phyloP scores from a whole-genome alignment of 2,888 invertebrate genomes.

The Watsonalla binaria region DNA sequence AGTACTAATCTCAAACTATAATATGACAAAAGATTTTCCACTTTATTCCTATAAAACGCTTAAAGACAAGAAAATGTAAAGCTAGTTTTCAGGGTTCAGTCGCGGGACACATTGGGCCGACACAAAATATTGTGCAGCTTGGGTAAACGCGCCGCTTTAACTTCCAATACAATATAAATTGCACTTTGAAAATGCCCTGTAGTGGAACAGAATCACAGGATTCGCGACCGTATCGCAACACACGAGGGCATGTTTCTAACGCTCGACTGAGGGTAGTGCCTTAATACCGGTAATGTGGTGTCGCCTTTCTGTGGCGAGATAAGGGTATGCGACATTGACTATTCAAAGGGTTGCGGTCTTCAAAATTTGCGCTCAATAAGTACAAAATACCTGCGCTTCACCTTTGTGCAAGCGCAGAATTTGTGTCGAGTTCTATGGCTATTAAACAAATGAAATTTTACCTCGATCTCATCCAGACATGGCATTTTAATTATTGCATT shows the following conservation, averaged over 20 bases:
- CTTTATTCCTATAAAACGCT: constrained; percentile 55
- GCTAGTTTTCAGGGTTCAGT: constrained; percentile 49
- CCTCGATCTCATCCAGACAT: constrained; percentile 17
- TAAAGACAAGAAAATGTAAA: constrained; percentile 56
- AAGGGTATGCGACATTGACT: constrained; percentile 78
- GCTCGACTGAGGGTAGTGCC: constrained; percentile 40
- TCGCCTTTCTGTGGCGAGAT: constrained; percentile 77
- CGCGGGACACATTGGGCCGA: constrained; percentile 56
- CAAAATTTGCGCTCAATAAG: constrained; percentile 78
- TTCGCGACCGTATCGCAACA: constrained; percentile 52
- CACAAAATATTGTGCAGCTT: constrained; percentile 68
- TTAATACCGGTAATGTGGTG: constrained; percentile 78
- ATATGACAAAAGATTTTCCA: constrained; percentile 40
- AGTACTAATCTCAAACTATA: constrained; percentile 42
- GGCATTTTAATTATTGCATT: too few species aligned
- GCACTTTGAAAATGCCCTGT: constrained; percentile 73
- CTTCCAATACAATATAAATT: constrained; percentile 78
- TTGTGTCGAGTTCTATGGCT: constrained; percentile 29
- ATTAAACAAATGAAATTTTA: constrained; percentile 26
- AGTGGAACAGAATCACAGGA: constrained; percentile 53
- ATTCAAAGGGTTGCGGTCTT: constrained; percentile 78
- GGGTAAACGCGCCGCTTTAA: constrained; percentile 61
- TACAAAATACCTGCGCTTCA: constrained; percentile 61
- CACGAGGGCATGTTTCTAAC: constrained; percentile 47
- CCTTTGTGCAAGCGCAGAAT: constrained; percentile 49